Conservation (phyloP, 2,113 vertebrate genomes). For the Amazona guildingii region DNA sequence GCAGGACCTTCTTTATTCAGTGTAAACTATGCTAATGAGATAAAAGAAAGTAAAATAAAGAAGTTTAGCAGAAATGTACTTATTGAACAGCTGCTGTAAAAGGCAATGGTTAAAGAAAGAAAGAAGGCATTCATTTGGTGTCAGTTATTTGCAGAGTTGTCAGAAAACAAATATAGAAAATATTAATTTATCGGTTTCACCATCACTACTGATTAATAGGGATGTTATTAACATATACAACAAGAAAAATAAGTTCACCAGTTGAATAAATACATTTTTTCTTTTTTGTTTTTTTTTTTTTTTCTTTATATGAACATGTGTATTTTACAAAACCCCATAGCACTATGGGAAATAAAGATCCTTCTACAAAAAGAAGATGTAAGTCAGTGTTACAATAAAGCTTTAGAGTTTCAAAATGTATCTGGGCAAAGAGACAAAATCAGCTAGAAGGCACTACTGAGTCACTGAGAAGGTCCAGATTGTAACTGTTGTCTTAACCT, state of each 20-base stretch:
- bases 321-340: slow-evolving; percentile 91
- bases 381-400: slow-evolving; percentile 80
- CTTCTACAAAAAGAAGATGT: slow-evolving; percentile 89
- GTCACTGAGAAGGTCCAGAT: slow-evolving; percentile 55
- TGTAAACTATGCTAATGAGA: background rate
- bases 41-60: background rate
- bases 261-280: slow-evolving; percentile 98
- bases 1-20: slow-evolving; percentile 9
- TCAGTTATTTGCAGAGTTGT: slow-evolving; percentile 51
- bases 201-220: slow-evolving; percentile 65
- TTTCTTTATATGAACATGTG: slow-evolving; percentile 87
- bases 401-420: slow-evolving; percentile 76
- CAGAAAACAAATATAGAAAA: slow-evolving; percentile 64
- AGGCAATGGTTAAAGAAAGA: slow-evolving; percentile 19
- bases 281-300: slow-evolving; percentile 42
- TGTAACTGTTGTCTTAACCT: slow-evolving; percentile 48
- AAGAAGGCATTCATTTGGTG: background rate
- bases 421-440: slow-evolving; percentile 68
- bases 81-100: slow-evolving; percentile 7
- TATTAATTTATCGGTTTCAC: slow-evolving; percentile 72
- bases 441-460: slow-evolving; percentile 68
- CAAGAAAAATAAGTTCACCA: slow-evolving; percentile 89
- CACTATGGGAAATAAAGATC: slow-evolving; percentile 88
- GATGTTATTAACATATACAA: slow-evolving; percentile 76
- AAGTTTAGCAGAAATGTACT: background rate